Conservation (phyloP, 2,888 invertebrate species). For the Syrista parreyssii region DNA sequence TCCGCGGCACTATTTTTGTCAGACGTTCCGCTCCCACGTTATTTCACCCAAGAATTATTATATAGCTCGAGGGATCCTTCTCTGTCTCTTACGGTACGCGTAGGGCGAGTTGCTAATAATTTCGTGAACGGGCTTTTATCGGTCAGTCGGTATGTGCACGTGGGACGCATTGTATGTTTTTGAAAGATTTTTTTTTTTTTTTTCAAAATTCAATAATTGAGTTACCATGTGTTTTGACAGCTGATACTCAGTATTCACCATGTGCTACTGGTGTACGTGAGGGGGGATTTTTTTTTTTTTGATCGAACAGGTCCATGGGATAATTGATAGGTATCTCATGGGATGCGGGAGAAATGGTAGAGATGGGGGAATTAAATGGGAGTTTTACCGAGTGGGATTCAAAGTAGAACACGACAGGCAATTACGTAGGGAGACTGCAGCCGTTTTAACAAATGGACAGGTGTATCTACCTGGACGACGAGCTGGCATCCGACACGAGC, state of each 20-base stretch:
- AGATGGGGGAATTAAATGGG: slow-evolving; percentile 18
- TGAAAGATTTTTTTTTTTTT: not conserved
- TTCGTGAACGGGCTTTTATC: not conserved
- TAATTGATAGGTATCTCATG: not conserved
- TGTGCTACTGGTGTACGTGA: not conserved
- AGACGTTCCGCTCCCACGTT: not conserved
- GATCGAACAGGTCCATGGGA: not conserved
- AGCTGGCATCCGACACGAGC: slow-evolving; percentile 11
- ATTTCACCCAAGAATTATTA: not conserved
- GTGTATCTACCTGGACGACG: slow-evolving; percentile 13
- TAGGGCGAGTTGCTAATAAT: not conserved
- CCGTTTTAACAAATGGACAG: slow-evolving; percentile 19
- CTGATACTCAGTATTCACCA: not conserved
- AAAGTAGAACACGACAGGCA: slow-evolving; percentile 18
- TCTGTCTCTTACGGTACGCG: not conserved
- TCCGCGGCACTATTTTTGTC: not conserved
- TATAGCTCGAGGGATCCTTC: not conserved
- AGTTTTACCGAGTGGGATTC: slow-evolving; percentile 25
- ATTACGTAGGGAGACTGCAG: slow-evolving; percentile 6
- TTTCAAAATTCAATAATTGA: not conserved
- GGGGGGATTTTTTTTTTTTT: not conserved
- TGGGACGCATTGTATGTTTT: not conserved
- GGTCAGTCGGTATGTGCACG: no score
- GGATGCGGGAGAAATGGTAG: not conserved
- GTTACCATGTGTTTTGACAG: not conserved